A percentile compares a stretch with the other conserved stretches of the same genome.
Evolutionary conservation across 1,140 invertebrate species (phyloP).

Genomic region (Cryptotermes secundus): DNA sequence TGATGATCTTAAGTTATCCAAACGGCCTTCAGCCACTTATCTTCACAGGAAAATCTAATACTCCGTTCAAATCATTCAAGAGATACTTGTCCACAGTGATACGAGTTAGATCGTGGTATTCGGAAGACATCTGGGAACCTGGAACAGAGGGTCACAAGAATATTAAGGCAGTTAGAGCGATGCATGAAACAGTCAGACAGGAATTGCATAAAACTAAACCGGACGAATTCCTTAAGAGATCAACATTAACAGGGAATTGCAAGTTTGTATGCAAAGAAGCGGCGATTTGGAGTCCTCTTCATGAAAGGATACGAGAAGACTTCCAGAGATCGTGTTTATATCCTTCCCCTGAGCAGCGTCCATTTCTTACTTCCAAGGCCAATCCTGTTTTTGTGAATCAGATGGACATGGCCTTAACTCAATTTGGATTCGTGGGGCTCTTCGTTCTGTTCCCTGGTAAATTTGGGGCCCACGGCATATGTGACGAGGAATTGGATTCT

Average conservation of each 20-base stretch:
- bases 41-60: slow-evolving; percentile 39
- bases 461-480: slow-evolving; percentile 44
- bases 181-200: slow-evolving; percentile 43
- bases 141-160: slow-evolving; percentile 41
- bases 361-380: neutral
- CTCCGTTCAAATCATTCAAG: slow-evolving; percentile 41
- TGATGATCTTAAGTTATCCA: slow-evolving; percentile 34
- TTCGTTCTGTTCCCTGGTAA: slow-evolving; percentile 17
- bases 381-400: slow-evolving; percentile 31
- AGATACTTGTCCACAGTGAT: slow-evolving; percentile 47
- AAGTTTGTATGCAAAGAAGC: neutral
- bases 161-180: slow-evolving; percentile 43
- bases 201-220: slow-evolving; percentile 14
- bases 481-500: slow-evolving; percentile 46
- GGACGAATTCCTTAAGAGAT: neutral
- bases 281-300: slow-evolving; percentile 11
- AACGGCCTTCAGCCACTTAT: slow-evolving; percentile 37
- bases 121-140: slow-evolving; percentile 43
- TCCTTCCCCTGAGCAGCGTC: neutral
- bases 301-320: slow-evolving; percentile 24
- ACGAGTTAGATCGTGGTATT: slow-evolving; percentile 47
- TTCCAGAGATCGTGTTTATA: neutral
- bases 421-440: slow-evolving; percentile 35
- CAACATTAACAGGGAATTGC: neutral
- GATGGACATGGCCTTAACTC: slow-evolving; percentile 33